phyloP scores from a whole-genome alignment of 2,888 invertebrate species.

The Erebia aethiops region DNA sequence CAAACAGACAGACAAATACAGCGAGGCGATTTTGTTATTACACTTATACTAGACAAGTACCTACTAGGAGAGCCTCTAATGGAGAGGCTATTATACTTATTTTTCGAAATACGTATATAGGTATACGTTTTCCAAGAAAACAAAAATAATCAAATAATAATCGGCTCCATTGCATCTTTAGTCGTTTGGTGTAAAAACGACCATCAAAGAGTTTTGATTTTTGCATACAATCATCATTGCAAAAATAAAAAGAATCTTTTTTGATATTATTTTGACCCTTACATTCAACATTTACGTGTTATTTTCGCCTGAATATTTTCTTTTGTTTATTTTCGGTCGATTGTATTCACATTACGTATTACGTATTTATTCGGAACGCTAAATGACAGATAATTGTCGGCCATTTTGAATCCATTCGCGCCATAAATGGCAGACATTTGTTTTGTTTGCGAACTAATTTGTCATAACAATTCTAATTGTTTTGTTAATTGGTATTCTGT shows the following conservation, averaged over 20 bases:
- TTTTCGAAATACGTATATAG: no score
- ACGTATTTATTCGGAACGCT: constrained; percentile 43
- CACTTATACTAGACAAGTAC: no score
- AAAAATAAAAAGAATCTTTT: constrained; percentile 9
- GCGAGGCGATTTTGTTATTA: no score
- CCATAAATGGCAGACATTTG: constrained; percentile 52
- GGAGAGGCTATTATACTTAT: no score
- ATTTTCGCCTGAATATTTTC: constrained; percentile 14
- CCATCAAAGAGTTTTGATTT: constrained; percentile 42
- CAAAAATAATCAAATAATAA: no score
- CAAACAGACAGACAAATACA: no score
- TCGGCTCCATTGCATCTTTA: not conserved
- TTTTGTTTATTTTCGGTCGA: constrained; percentile 22
- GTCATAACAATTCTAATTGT: constrained; percentile 66
- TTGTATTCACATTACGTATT: no score
- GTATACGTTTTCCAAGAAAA: no score
- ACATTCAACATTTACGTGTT: constrained; percentile 2
- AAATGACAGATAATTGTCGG: constrained; percentile 65
- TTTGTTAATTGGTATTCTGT: constrained; percentile 51
- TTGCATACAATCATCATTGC: constrained; percentile 61
- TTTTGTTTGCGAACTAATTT: constrained; percentile 53
- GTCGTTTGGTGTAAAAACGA: constrained; percentile 17
- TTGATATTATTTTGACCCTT: constrained; percentile 7
- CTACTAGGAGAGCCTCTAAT: no score
- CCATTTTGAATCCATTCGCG: constrained; percentile 64